Conservation (phyloP, 2,797 vertebrate genomes). For the Mycteria americana region DNA sequence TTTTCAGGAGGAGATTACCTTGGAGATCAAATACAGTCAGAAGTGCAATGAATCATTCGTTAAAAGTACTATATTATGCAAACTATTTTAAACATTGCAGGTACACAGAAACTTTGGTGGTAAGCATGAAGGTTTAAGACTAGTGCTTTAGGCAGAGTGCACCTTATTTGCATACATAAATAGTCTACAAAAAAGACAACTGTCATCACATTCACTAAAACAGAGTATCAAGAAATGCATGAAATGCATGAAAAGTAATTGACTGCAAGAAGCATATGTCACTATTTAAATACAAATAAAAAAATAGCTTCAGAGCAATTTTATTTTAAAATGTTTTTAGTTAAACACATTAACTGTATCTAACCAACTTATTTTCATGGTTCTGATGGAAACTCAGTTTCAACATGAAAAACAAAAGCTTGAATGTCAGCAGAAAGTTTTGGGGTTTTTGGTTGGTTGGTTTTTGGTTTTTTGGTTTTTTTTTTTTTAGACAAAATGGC, state of each 20-base stretch:
- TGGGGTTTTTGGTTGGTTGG: not conserved
- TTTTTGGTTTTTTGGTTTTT: not conserved
- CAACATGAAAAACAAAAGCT: not conserved
- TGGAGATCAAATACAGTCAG: not conserved
- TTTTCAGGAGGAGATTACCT: not conserved
- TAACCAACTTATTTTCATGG: not conserved
- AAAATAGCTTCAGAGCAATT: not conserved
- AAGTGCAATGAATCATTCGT: not conserved
- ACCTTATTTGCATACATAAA: not conserved
- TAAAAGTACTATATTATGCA: not conserved
- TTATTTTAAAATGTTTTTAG: not conserved
- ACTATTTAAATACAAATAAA: not conserved
- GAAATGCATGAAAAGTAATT: not conserved
- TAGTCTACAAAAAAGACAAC: not conserved
- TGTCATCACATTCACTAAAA: not conserved
- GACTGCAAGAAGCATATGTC: not conserved
- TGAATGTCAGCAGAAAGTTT: not conserved
- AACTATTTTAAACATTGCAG: not conserved
- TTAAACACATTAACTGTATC: not conserved
- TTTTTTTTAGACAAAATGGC: not conserved
- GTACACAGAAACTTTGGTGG: not conserved
- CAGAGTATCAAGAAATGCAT: not conserved
- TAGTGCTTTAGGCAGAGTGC: not conserved
- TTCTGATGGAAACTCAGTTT: not conserved
- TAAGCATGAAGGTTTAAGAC: not conserved